Percentiles rank a stretch among this genome's conserved stretches.
Evolutionary conservation across 2,797 vertebrate species (phyloP).

Genomic region (Trachurus trachurus): DNA sequence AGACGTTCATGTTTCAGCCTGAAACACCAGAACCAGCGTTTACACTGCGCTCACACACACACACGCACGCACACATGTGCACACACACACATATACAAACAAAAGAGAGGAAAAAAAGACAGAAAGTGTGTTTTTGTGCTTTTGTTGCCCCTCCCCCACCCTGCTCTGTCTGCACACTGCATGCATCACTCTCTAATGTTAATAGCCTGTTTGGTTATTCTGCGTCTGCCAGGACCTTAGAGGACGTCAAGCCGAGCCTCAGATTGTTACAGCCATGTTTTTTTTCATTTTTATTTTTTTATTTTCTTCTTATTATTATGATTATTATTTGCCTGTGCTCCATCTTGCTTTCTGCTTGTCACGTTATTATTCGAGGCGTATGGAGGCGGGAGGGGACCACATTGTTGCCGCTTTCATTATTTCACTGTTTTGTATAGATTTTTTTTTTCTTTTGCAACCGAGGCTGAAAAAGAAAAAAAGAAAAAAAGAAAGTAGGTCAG

Average conservation of each 20-base stretch:
- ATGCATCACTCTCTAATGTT: constrained; percentile 40
- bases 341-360: constrained; percentile 30
- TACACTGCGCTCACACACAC: neutral
- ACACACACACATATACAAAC: too few relatives aligned
- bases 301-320: too few relatives aligned
- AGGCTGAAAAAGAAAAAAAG: constrained; percentile 28
- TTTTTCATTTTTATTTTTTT: neutral
- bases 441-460: constrained; percentile 17
- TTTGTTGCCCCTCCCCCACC: neutral
- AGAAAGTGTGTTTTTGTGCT: constrained; percentile 17
- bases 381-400: constrained; percentile 19
- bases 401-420: constrained; percentile 53
- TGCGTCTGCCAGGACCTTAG: constrained; percentile 43
- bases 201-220: constrained; percentile 55
- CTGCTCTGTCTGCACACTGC: constrained; percentile 14
- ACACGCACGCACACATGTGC: too few relatives aligned
- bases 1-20: constrained; percentile 19
- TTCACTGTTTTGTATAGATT: constrained; percentile 53
- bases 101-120: constrained; percentile 1
- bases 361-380: constrained; percentile 40
- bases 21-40: neutral
- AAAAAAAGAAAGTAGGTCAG: constrained; percentile 57
- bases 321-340: constrained; percentile 12
- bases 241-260: constrained; percentile 38
- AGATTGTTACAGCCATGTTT: constrained; percentile 38